Evolutionary conservation across 1,140 invertebrate species (phyloP).

Genomic region (Lepidurus packardi): DNA sequence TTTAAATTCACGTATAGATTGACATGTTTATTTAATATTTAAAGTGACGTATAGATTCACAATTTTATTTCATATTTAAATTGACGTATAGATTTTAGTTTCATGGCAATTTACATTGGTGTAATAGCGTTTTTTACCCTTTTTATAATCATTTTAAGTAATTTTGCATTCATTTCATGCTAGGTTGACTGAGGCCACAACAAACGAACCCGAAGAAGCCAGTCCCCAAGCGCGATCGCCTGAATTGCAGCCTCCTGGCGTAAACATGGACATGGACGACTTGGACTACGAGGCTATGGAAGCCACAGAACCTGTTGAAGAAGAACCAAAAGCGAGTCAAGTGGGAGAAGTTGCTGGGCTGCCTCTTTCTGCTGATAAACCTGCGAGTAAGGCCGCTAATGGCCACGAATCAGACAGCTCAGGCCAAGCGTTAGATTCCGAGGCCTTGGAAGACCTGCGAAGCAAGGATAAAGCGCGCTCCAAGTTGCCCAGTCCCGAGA

Average conservation of each 20-base stretch:
- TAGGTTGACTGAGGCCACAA: not conserved
- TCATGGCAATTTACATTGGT: not conserved
- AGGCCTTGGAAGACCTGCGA: constrained; percentile 28
- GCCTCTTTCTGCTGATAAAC: not conserved
- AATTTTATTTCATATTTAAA: no score
- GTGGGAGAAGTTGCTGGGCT: not conserved
- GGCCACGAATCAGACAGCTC: constrained; percentile 23
- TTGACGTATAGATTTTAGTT: no score
- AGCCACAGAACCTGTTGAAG: constrained; percentile 28
- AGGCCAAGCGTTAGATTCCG: constrained; percentile 27
- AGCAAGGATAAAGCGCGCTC: constrained; percentile 27
- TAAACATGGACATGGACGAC: constrained; percentile 33
- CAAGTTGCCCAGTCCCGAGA: constrained; percentile 30
- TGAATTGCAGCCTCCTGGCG: constrained; percentile 30
- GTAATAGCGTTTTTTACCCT: not conserved
- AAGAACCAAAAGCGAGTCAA: not conserved
- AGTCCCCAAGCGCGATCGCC: constrained; percentile 27
- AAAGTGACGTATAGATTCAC: no score
- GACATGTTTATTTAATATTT: no score
- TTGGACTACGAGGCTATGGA: constrained; percentile 37
- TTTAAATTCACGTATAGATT: no score
- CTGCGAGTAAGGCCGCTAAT: not conserved
- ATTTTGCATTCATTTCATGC: not conserved
- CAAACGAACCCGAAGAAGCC: not conserved
- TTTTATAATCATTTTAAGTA: not conserved